These are phyloP conservation scores for Osmerus mordax DNA, from an alignment of 2,113 vertebrate species.

Conservation along the genomic window DNA sequence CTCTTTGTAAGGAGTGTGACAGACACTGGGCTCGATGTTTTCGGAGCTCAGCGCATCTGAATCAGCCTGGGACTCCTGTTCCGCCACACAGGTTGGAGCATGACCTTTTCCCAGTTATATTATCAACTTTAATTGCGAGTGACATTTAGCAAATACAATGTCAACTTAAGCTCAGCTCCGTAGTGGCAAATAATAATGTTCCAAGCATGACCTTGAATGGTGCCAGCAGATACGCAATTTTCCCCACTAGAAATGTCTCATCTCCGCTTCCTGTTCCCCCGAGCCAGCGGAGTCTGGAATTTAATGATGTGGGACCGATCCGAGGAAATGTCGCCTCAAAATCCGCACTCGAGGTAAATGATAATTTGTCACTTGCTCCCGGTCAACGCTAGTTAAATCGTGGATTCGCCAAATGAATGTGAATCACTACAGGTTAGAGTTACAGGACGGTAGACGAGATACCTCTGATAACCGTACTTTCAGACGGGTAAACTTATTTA, in stretches of 20 bases:
- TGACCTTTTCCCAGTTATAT: slow-evolving; percentile 74
- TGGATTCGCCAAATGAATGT: background rate
- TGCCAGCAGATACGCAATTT: slow-evolving; percentile 46
- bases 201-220: slow-evolving; percentile 54
- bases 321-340: slow-evolving; percentile 8
- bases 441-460: background rate
- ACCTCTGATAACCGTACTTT: background rate
- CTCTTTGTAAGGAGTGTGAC: slow-evolving; percentile 56
- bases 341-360: slow-evolving; percentile 24
- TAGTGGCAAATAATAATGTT: slow-evolving; percentile 63
- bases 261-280: background rate
- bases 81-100: slow-evolving; percentile 45
- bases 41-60: slow-evolving; percentile 32
- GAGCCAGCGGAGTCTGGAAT: slow-evolving; percentile 22
- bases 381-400: slow-evolving; percentile 30
- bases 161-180: slow-evolving; percentile 56
- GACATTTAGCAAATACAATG: slow-evolving; percentile 76
- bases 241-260: slow-evolving; percentile 20
- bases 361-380: slow-evolving; percentile 13
- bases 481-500: background rate
- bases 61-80: slow-evolving; percentile 42
- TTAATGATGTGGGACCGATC: slow-evolving; percentile 23
- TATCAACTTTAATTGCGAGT: slow-evolving; percentile 76
- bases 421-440: slow-evolving; percentile 1
- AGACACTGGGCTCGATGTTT: slow-evolving; percentile 28